phyloP scores from a whole-genome alignment of 92 coral and sea anemone species.

The Phymanthus crucifer region DNA sequence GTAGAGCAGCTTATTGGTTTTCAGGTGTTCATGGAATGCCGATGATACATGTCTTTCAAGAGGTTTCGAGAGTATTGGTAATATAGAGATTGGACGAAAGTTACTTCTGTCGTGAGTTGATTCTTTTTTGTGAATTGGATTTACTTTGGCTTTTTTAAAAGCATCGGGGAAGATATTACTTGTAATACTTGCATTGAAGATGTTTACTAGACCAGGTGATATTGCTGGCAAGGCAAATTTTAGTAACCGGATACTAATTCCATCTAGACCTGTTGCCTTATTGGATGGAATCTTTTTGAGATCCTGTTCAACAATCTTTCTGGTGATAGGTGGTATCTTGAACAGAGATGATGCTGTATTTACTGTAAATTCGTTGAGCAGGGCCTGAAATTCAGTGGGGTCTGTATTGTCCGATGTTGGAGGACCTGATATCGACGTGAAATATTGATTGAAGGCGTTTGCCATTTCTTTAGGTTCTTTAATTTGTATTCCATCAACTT shows the following conservation, averaged over 20 bases:
- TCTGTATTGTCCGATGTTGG: neutral
- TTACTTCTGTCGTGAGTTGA: slow-evolving; percentile 28
- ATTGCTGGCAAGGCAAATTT: slow-evolving; percentile 28
- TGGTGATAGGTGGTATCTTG: slow-evolving; percentile 24
- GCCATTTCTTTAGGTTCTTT: slow-evolving; percentile 16
- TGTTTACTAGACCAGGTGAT: slow-evolving; percentile 25
- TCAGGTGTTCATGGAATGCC: neutral
- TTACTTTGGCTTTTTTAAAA: slow-evolving; percentile 42
- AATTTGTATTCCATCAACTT: slow-evolving; percentile 13
- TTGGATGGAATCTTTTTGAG: slow-evolving; percentile 6
- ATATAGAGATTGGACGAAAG: slow-evolving; percentile 38
- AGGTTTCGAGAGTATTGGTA: slow-evolving; percentile 40
- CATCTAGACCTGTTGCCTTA: slow-evolving; percentile 51
- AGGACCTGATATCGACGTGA: neutral
- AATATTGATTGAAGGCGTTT: slow-evolving; percentile 28
- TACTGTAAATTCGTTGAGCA: neutral
- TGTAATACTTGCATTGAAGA: slow-evolving; percentile 33
- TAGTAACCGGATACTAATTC: slow-evolving; percentile 27
- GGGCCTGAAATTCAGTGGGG: neutral
- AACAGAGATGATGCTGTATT: too few relatives aligned
- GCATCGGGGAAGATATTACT: slow-evolving; percentile 24
- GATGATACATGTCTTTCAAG: slow-evolving; percentile 8
- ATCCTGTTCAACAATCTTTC: neutral
- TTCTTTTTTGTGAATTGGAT: slow-evolving; percentile 36
- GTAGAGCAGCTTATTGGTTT: neutral